These are phyloP conservation scores for Lepus americanus DNA, from an alignment of 2,113 vertebrate genomes.

Conservation along the genomic window DNA sequence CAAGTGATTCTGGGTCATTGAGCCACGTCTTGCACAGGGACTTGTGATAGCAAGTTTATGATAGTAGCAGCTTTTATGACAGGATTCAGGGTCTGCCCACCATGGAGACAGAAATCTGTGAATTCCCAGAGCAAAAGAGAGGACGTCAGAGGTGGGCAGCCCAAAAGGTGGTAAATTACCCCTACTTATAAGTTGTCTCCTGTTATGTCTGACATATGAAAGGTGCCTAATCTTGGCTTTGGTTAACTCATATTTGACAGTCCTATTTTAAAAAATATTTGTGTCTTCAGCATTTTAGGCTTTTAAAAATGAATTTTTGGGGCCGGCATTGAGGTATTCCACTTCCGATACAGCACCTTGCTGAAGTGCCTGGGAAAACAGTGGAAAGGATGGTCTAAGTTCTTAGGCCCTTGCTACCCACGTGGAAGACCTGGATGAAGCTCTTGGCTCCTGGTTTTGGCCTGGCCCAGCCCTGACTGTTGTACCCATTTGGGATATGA, in stretches of 20 bases:
- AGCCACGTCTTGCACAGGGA: neutral
- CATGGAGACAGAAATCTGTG: slow-evolving; percentile 7
- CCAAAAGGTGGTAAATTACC: neutral
- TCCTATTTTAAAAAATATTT: neutral
- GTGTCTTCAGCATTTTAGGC: too few species aligned
- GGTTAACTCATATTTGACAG: slow-evolving; percentile 26
- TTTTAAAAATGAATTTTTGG: too few species aligned
- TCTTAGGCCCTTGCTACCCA: too few species aligned
- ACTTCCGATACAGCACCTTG: too few species aligned
- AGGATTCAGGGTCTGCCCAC: neutral
- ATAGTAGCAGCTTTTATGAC: neutral
- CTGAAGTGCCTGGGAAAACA: too few species aligned
- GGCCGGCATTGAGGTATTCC: too few species aligned
- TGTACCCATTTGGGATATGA: too few species aligned
- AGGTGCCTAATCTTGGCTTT: neutral
- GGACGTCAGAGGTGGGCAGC: neutral
- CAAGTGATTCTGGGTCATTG: slow-evolving; percentile 32
- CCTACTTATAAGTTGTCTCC: neutral
- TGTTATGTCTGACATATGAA: neutral
- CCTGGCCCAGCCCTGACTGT: too few species aligned
- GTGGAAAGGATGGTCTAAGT: too few species aligned
- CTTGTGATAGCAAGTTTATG: slow-evolving; percentile 34
- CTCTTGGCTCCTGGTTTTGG: too few species aligned
- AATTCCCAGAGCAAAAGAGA: slow-evolving; percentile 28
- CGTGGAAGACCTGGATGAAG: too few species aligned